Conservation (phyloP, 2,113 vertebrate genomes). For the Colius striatus region DNA sequence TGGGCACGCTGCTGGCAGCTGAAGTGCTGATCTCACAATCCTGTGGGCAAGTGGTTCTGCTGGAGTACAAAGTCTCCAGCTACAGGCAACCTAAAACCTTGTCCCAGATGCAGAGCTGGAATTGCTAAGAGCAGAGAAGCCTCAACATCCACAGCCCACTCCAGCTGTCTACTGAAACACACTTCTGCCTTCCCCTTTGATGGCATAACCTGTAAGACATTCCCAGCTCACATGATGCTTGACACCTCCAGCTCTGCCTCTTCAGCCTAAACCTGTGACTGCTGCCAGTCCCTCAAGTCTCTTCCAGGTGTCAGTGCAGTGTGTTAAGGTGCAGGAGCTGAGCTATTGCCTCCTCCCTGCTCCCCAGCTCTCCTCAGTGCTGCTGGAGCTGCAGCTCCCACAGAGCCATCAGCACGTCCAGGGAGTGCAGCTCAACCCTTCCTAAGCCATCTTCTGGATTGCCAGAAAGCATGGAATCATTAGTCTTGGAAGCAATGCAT, state of each 20-base stretch:
- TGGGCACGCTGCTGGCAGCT: too few relatives aligned
- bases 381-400: background rate
- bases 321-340: background rate
- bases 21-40: background rate
- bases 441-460: background rate
- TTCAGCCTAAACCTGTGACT: background rate
- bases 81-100: background rate
- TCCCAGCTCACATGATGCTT: fast-evolving
- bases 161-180: background rate
- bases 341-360: too few relatives aligned
- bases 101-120: background rate
- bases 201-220: background rate
- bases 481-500: background rate
- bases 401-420: background rate
- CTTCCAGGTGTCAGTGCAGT: background rate
- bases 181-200: background rate
- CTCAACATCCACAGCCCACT: background rate
- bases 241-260: background rate
- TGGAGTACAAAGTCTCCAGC: background rate
- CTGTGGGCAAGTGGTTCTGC: background rate
- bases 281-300: fast-evolving
- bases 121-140: background rate
- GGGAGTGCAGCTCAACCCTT: background rate
- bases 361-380: background rate
- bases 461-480: background rate